Evolutionary conservation across 1,140 invertebrate species (phyloP), one percentile per base, ranked within the genome.

Genomic region (Probaryconus sp.): DNA sequence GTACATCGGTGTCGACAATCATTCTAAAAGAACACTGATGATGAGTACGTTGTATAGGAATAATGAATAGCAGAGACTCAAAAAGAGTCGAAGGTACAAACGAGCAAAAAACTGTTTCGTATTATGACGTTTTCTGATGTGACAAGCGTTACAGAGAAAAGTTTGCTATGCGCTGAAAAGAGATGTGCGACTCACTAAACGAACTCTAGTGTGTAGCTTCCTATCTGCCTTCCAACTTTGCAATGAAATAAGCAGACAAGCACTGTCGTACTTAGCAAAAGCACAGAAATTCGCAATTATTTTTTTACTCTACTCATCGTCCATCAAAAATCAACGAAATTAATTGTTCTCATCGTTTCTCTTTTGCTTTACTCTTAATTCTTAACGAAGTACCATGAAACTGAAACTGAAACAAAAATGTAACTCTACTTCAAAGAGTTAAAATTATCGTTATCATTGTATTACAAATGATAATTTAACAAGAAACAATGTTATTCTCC

Each of bases 161-260:
- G 45, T 72, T 56, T 48, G 9, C 58, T 38, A 18, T 35, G 31
- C 30, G 60, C 45, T 58, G 40, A 63, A 56, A 21, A 77, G 26
- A 56, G 40, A 76, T 20, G 42, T 53, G 24, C 40, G 18, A 10
- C 21, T 13, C 31, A 58, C 58, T n/a, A 77, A 77, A 77, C 69
- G 69, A 77, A 72, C 63, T 71, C 43, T 51, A 63, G 47, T 64
- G 53, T 55, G 65, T 33, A 37, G 51, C 33, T 77, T 72, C 69
- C 58, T 67, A 68, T 67, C 43, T 55, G 33, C n/a, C 31, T 28
- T 58, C 6, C 33, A 60, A 58, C 45, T 76, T 68, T 4, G 51
- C 38, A 47, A 63, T 63, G 55, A 53, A 56, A 69, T 70, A 70
- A 70, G 38, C 67, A 65, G 31, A 76, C 16, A 24, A 73, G 47